Base-by-base conservation (phyloP, 2,888 invertebrate species). In the Acanthacorydalis orientalis region DNA sequence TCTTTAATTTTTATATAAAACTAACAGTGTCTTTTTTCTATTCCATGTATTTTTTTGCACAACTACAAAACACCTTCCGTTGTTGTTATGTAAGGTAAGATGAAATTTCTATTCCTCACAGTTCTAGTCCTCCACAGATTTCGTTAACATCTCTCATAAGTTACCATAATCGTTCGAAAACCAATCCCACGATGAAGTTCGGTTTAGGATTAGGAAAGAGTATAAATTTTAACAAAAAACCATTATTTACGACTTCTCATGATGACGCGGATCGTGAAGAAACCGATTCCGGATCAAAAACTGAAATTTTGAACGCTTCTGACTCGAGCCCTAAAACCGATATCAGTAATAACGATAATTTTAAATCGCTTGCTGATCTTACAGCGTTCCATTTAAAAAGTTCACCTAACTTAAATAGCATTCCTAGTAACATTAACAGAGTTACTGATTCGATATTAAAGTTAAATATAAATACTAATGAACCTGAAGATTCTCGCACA, bases 81-180 rank as follows among this genome's bases (percentile, higher is more conserved):
- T 52, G 52, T 55, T 53, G 57, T 63, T 60, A 57, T 52, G 68
- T 57, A 71, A 71, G 71, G 71, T 71, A 71, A 71, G 71, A 65
- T 67, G 60, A 57, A 51, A 56, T 49, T 46, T 14, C 15, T 31
- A 34, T 33, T 9, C 35, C 37, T 38, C 48, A 43, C 46, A 46
- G 46, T 23, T 23, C 23, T 23, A 23, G 23, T 23, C 23, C 23
- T 6, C 23, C 23, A 6, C 23, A 23, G 23, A 23, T 23, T 23
- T 41, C 41, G 9, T 31, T 41, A 41, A 41, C 41, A 12, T 41
- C 41, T 23, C 31, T 41, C 11, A 41, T 41, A 8, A 41, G 31
- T 23, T 31, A 15, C 2, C 41, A 41, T 41, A 41, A 16, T 23
- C 23, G 16, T 23, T n/a, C 16, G 3, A 41, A 41, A 31, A 41